phyloP scores from a whole-genome alignment of 2,888 invertebrate species.

The Helicoverpa assulta region DNA sequence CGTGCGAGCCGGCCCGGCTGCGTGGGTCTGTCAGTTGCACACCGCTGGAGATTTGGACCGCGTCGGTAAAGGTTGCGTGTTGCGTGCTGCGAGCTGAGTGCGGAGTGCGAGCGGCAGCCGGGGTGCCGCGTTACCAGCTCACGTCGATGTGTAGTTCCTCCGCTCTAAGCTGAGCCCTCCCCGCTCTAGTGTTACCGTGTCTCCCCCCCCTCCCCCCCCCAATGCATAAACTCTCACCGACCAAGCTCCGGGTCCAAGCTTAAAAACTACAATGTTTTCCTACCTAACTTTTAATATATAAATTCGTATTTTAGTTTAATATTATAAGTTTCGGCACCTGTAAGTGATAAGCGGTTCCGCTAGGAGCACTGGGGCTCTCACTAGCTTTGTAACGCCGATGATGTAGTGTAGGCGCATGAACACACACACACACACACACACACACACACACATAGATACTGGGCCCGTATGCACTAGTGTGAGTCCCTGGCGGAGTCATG shows the following conservation, averaged over 20 bases:
- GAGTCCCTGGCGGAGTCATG: slow-evolving; percentile 18
- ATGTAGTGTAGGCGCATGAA: too few species aligned
- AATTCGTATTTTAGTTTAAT: slow-evolving; percentile 24
- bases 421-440: neutral
- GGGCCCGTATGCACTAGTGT: slow-evolving; percentile 12
- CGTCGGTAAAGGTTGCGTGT: slow-evolving; percentile 23
- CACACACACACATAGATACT: neutral
- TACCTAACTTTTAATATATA: slow-evolving; percentile 9
- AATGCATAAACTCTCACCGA: slow-evolving; percentile 27
- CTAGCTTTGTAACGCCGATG: too few species aligned
- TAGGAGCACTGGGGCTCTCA: slow-evolving; percentile 11
- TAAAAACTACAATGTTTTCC: slow-evolving; percentile 29
- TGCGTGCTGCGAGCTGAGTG: slow-evolving; percentile 9
- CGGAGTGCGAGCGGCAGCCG: slow-evolving; percentile 4
- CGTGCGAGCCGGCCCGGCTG: neutral
- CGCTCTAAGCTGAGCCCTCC: neutral
- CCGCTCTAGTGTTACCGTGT: neutral
- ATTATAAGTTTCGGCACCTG: slow-evolving; percentile 1
- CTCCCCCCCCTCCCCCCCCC: neutral
- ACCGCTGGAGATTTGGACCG: slow-evolving; percentile 21
- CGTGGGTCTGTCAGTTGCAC: slow-evolving; percentile 15
- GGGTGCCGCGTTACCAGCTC: slow-evolving; percentile 12
- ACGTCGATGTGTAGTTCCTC: slow-evolving; percentile 1
- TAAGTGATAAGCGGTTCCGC: slow-evolving; percentile 7
- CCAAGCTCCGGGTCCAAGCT: slow-evolving; percentile 61